Percentiles rank a stretch among this genome's conserved stretches.
phyloP scores from a whole-genome alignment of 2,113 vertebrate species.

The Podilymbus podiceps region DNA sequence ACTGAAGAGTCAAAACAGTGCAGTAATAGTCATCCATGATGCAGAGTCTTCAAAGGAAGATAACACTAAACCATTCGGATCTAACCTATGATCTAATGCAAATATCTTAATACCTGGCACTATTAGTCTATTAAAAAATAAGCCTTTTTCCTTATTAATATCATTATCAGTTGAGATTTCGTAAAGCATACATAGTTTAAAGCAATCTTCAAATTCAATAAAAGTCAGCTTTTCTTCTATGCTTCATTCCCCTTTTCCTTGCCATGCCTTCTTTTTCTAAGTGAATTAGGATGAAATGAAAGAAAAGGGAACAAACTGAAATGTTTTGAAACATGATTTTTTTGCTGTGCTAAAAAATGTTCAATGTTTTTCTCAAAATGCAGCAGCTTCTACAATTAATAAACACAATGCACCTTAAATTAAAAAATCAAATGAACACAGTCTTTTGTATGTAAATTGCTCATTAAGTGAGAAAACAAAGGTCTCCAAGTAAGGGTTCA shows the following conservation, averaged over 20 bases:
- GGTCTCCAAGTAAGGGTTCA: background rate
- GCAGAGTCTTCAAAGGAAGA: background rate
- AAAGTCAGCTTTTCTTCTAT: background rate
- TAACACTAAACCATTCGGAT: background rate
- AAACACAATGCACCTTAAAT: background rate
- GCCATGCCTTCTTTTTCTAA: background rate
- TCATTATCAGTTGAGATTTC: background rate
- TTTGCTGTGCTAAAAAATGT: background rate
- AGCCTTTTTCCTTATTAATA: background rate
- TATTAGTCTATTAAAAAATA: background rate
- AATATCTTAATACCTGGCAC: background rate
- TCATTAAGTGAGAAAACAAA: background rate
- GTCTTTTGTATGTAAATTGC: background rate
- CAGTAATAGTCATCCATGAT: background rate
- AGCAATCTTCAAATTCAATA: background rate
- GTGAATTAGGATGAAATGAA: background rate
- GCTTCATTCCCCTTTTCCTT: background rate
- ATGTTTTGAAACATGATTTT: background rate
- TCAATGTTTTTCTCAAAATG: background rate
- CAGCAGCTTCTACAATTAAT: background rate
- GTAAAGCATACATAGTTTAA: background rate
- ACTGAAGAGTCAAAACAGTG: background rate
- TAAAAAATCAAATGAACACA: background rate
- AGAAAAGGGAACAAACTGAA: background rate
- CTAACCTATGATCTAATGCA: background rate